Evolutionary conservation across 2,888 invertebrate species (phyloP).

Genomic region (Hirtodrosophila histrioides): DNA sequence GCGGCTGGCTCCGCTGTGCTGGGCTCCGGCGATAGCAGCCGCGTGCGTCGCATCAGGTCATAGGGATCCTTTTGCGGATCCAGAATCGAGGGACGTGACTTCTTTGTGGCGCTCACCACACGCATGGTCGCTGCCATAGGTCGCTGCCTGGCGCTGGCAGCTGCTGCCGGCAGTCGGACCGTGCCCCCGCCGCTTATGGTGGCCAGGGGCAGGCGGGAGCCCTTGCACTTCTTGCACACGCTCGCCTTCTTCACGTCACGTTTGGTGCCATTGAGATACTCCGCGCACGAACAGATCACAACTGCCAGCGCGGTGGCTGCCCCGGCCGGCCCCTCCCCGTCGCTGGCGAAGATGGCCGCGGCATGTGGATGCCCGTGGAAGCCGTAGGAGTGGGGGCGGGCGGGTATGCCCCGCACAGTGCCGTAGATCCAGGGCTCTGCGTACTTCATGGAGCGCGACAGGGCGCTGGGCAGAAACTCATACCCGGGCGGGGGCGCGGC

Average conservation of each 20-base stretch:
- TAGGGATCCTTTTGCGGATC: constrained; percentile 90
- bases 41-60: constrained; percentile 91
- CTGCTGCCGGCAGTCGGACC: constrained; percentile 85
- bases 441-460: constrained; percentile 93
- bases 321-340: constrained; percentile 13
- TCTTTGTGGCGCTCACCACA: constrained; percentile 85
- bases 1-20: constrained; percentile 14
- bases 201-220: constrained; percentile 90
- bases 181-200: constrained; percentile 88
- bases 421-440: constrained; percentile 94
- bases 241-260: constrained; percentile 90
- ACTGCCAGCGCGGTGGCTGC: constrained; percentile 86
- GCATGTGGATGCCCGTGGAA: constrained; percentile 68
- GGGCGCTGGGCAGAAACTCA: constrained; percentile 85
- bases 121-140: constrained; percentile 87
- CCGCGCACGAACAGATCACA: constrained; percentile 92
- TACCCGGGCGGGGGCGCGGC: constrained; percentile 59
- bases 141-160: constrained; percentile 65
- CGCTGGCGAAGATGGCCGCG: constrained; percentile 72
- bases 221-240: constrained; percentile 93
- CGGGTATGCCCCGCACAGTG: constrained; percentile 87
- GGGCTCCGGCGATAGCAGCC: constrained; percentile 88
- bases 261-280: constrained; percentile 91
- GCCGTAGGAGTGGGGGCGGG: constrained; percentile 83
- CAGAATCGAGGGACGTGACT: constrained; percentile 88